These are phyloP conservation scores for Polydrusus pterygomalis DNA, from an alignment of 2,888 invertebrate species.

Conservation along the genomic window DNA sequence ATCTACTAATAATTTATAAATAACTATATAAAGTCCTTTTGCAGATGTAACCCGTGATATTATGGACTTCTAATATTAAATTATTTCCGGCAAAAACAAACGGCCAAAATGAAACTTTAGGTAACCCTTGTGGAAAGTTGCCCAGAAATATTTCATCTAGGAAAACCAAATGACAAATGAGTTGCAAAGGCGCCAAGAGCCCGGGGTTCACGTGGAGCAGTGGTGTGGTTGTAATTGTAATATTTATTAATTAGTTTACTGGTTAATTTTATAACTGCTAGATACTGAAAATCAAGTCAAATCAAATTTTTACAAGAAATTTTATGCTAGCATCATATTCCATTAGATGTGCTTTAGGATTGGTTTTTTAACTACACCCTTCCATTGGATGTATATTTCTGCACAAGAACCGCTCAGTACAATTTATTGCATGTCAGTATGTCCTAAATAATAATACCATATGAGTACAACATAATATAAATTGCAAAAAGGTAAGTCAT, in stretches of 20 bases:
- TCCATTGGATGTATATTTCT: too few species aligned
- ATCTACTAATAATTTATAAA: too few species aligned
- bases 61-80: constrained; percentile 39
- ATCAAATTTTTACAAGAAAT: background rate
- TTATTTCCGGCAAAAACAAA: constrained; percentile 43
- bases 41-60: background rate
- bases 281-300: too few species aligned
- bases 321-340: too few species aligned
- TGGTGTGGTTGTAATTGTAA: background rate
- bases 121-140: constrained; percentile 50
- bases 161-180: constrained; percentile 44
- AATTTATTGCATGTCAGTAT: too few species aligned
- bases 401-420: too few species aligned
- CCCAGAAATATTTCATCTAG: constrained; percentile 50
- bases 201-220: constrained; percentile 8
- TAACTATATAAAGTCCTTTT: too few species aligned
- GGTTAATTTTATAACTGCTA: too few species aligned
- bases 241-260: too few species aligned
- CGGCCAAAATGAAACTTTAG: constrained; percentile 40
- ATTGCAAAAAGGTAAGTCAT: too few species aligned
- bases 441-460: too few species aligned
- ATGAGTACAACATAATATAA: too few species aligned
- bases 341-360: background rate
- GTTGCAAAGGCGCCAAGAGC: constrained; percentile 33
- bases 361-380: background rate